phyloP scores from a whole-genome alignment of 2,888 invertebrate genomes.

The Tenthredo mesomela region DNA sequence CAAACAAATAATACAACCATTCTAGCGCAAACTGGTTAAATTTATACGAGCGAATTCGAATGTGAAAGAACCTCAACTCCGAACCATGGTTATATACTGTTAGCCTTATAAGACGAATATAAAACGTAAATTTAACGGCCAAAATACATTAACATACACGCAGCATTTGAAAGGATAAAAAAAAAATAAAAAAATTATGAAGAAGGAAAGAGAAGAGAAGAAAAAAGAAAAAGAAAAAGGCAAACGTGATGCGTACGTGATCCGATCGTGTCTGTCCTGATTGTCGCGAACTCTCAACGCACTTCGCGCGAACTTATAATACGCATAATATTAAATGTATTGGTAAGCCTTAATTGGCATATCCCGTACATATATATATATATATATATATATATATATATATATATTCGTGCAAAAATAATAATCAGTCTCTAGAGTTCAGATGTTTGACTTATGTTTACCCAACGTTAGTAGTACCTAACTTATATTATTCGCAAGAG shows the following conservation, averaged over 20 bases:
- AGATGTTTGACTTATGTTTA: constrained; percentile 23
- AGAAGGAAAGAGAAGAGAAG: neutral
- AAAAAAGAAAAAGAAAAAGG: neutral
- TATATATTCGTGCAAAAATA: neutral
- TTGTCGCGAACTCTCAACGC: constrained; percentile 33
- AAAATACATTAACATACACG: neutral
- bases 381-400: no score
- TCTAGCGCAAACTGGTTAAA: constrained; percentile 43
- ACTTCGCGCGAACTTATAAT: constrained; percentile 14
- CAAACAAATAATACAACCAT: constrained; percentile 25
- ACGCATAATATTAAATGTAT: constrained; percentile 15
- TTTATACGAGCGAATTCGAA: constrained; percentile 44
- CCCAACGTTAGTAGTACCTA: constrained; percentile 6
- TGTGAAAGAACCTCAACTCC: constrained; percentile 42
- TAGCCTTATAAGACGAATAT: constrained; percentile 16
- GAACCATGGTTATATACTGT: neutral
- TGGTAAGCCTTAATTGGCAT: constrained; percentile 3
- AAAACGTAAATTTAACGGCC: constrained; percentile 38
- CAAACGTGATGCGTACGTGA: constrained; percentile 40
- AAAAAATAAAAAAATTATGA: no score
- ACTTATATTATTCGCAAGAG: neutral
- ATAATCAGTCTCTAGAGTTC: constrained; percentile 6
- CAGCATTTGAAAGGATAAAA: constrained; percentile 30
- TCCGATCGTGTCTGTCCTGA: constrained; percentile 37
- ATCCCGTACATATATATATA: neutral